Percentiles rank a stretch among this genome's conserved stretches.
Evolutionary conservation across 2,888 invertebrate species (phyloP).

Genomic region (Dolichopus griseipennis): DNA sequence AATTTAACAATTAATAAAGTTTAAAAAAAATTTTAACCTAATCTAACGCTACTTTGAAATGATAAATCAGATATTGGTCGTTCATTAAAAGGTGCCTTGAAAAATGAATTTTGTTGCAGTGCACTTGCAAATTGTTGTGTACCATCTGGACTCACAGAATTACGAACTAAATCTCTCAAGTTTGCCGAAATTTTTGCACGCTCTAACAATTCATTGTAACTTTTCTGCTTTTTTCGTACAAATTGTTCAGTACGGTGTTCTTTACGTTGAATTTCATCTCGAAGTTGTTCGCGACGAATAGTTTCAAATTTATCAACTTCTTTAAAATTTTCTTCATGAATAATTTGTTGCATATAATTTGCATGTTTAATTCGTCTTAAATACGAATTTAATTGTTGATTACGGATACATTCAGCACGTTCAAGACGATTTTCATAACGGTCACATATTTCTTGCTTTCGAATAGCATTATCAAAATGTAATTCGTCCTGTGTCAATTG

Average conservation of each 20-base stretch:
- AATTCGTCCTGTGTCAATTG: slow-evolving; percentile 36
- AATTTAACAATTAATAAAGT: neutral
- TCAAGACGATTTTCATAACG: slow-evolving; percentile 34
- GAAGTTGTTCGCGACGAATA: slow-evolving; percentile 32
- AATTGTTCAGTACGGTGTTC: slow-evolving; percentile 35
- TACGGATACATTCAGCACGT: slow-evolving; percentile 36
- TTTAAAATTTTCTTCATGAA: slow-evolving; percentile 40
- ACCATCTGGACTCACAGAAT: slow-evolving; percentile 40
- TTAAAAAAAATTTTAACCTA: slow-evolving; percentile 9
- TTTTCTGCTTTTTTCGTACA: slow-evolving; percentile 32
- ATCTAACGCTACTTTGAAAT: slow-evolving; percentile 14
- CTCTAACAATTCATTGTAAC: slow-evolving; percentile 33
- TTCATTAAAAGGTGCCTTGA: slow-evolving; percentile 9
- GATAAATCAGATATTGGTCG: slow-evolving; percentile 18
- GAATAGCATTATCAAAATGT: slow-evolving; percentile 34
- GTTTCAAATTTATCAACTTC: slow-evolving; percentile 34
- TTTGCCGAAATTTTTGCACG: slow-evolving; percentile 40
- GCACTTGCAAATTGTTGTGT: neutral
- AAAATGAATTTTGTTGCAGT: neutral
- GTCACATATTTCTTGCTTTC: slow-evolving; percentile 35
- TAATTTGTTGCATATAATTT: slow-evolving; percentile 37
- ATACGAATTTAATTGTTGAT: slow-evolving; percentile 34
- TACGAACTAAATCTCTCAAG: slow-evolving; percentile 38
- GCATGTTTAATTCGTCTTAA: slow-evolving; percentile 36
- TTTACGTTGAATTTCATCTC: slow-evolving; percentile 35